phyloP scores from a whole-genome alignment of 2,113 vertebrate genomes.

The Cacatua alba region DNA sequence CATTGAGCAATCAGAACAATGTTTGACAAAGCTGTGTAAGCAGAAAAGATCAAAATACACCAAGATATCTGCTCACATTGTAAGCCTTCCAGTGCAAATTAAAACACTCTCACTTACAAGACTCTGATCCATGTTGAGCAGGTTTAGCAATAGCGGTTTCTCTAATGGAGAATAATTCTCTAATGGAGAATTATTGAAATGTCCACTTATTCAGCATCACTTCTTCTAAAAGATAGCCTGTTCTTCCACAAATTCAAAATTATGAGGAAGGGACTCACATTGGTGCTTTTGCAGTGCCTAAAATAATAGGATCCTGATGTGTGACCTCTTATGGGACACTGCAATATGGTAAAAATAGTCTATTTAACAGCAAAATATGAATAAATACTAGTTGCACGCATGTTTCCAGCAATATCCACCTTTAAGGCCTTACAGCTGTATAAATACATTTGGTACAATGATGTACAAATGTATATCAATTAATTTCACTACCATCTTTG shows the following conservation, averaged over 20 bases:
- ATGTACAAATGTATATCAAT: not conserved
- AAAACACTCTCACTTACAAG: not conserved
- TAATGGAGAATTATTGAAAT: not conserved
- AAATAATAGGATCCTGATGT: not conserved
- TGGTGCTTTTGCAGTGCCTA: not conserved
- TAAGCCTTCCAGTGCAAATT: not conserved
- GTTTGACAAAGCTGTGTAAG: not conserved
- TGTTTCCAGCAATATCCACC: not conserved
- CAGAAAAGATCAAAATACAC: not conserved
- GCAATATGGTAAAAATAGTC: not conserved
- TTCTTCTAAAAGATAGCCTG: not conserved
- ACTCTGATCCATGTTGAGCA: not conserved
- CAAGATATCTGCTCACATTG: not conserved
- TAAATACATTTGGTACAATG: not conserved
- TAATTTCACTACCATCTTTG: not conserved
- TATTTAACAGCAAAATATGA: not conserved
- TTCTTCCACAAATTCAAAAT: not conserved
- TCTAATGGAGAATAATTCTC: not conserved
- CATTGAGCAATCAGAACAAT: not conserved
- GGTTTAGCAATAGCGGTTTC: not conserved
- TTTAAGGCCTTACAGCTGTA: not conserved
- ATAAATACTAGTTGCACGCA: not conserved
- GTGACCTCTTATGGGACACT: not conserved
- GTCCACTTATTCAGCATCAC: not conserved
- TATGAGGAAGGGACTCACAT: not conserved